Percentiles rank a stretch among this genome's conserved stretches.
These are phyloP conservation scores for Merluccius polli DNA, from an alignment of 2,797 vertebrate genomes.

Conservation along the genomic window DNA sequence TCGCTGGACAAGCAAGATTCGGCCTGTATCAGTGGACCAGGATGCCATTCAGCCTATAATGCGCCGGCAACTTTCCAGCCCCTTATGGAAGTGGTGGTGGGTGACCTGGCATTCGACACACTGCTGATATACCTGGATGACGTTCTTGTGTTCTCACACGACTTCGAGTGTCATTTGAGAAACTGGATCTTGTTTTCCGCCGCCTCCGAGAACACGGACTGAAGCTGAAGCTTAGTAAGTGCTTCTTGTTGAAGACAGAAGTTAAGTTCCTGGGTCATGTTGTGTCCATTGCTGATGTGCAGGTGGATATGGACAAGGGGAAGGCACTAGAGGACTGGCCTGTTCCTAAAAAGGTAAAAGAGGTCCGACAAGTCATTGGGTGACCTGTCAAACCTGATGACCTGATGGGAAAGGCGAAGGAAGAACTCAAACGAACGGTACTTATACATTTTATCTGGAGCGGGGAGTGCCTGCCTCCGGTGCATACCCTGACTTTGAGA, in stretches of 20 bases:
- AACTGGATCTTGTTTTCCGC: conserved; percentile 14
- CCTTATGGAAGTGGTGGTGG: conserved; percentile 19
- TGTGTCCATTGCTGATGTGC: conserved; percentile 5
- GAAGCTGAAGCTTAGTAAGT: conserved; percentile 29
- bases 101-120: not conserved
- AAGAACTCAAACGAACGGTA: too few relatives aligned
- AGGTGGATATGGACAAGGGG: conserved; percentile 19
- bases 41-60: conserved; percentile 24
- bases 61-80: conserved; percentile 11
- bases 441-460: too few relatives aligned
- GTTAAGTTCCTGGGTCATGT: conserved; percentile 32
- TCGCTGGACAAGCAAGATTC: conserved; percentile 7
- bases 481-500: not conserved
- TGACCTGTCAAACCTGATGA: too few relatives aligned
- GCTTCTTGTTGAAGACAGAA: conserved; percentile 10
- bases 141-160: conserved; percentile 10
- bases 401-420: not conserved
- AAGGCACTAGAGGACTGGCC: conserved; percentile 15
- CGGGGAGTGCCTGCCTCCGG: not conserved
- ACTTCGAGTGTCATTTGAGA: conserved; percentile 24
- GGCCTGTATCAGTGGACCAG: conserved; percentile 17
- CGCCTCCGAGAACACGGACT: conserved; percentile 15
- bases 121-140: not conserved
- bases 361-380: conserved; percentile 21
- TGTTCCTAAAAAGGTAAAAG: not conserved